Percentiles rank a stretch among this genome's conserved stretches.
These are phyloP conservation scores for Byasa hedistus DNA, from an alignment of 2,888 invertebrate species.

Conservation along the genomic window DNA sequence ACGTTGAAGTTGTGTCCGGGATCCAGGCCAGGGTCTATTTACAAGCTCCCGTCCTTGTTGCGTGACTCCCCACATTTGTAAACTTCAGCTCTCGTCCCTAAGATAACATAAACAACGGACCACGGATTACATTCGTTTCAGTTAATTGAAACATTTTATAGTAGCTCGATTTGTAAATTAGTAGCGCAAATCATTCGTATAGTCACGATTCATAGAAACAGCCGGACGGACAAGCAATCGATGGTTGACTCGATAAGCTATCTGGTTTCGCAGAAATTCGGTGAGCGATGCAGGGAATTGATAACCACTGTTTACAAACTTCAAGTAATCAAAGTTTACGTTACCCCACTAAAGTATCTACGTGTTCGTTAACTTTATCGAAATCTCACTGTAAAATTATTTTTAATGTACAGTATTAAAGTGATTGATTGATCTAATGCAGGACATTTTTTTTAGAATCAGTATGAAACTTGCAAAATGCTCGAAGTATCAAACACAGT, in stretches of 20 bases:
- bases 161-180: constrained; percentile 49
- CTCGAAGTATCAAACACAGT: no score
- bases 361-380: no score
- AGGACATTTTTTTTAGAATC: no score
- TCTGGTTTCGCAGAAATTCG: constrained; percentile 24
- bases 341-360: neutral
- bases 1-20: constrained; percentile 35
- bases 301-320: constrained; percentile 15
- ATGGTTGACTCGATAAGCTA: constrained; percentile 19
- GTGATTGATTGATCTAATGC: no score
- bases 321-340: neutral
- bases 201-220: constrained; percentile 49
- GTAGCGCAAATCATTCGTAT: constrained; percentile 39
- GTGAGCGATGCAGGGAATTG: constrained; percentile 20
- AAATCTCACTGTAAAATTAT: no score
- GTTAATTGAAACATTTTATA: constrained; percentile 58
- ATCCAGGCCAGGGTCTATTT: constrained; percentile 39
- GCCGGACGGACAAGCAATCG: constrained; percentile 25
- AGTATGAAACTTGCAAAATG: no score
- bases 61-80: constrained; percentile 74
- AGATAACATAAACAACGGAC: constrained; percentile 57
- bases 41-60: constrained; percentile 42
- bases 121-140: constrained; percentile 46
- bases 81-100: constrained; percentile 43
- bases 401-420: no score